Evolutionary conservation across 2,888 invertebrate genomes (phyloP).

Genomic region (Amiota communis): DNA sequence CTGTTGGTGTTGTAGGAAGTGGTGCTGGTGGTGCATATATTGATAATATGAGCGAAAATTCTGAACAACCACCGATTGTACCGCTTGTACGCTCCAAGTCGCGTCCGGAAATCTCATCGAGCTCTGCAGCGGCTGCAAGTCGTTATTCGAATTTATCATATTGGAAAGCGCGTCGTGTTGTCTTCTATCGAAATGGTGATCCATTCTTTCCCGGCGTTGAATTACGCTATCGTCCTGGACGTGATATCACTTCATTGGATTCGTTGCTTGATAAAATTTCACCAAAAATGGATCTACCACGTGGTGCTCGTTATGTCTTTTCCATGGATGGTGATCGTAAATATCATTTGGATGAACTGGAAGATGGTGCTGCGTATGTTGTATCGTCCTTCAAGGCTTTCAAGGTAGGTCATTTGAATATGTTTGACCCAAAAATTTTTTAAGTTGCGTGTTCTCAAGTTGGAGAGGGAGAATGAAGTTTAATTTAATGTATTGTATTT

Average conservation of each 20-base stretch:
- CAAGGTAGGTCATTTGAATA: constrained; percentile 79
- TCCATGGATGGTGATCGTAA: constrained; percentile 93
- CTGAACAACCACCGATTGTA: constrained; percentile 74
- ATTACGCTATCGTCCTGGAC: constrained; percentile 89
- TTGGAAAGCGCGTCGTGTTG: constrained; percentile 89
- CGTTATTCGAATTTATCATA: constrained; percentile 87
- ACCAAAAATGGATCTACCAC: constrained; percentile 87
- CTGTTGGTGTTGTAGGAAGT: constrained; percentile 25
- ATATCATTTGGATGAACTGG: constrained; percentile 86
- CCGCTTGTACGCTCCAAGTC: constrained; percentile 72
- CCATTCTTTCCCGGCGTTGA: constrained; percentile 92
- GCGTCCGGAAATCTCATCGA: constrained; percentile 70
- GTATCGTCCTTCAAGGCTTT: constrained; percentile 94
- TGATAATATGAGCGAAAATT: constrained; percentile 78
- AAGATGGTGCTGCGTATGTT: constrained; percentile 93
- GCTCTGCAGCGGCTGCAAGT: constrained; percentile 73
- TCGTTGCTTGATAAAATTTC: constrained; percentile 89
- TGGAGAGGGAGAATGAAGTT: neutral
- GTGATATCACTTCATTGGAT: constrained; percentile 89
- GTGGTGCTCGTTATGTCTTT: constrained; percentile 92
- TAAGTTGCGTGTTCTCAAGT: constrained; percentile 23
- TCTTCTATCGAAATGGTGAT: constrained; percentile 95
- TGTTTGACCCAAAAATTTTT: constrained; percentile 23
- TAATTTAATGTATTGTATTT: neutral
- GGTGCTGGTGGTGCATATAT: constrained; percentile 66